These are phyloP conservation scores for Chrysogorgia sp. DNA, from an alignment of 92 coral and sea anemone species.

Conservation along the genomic window DNA sequence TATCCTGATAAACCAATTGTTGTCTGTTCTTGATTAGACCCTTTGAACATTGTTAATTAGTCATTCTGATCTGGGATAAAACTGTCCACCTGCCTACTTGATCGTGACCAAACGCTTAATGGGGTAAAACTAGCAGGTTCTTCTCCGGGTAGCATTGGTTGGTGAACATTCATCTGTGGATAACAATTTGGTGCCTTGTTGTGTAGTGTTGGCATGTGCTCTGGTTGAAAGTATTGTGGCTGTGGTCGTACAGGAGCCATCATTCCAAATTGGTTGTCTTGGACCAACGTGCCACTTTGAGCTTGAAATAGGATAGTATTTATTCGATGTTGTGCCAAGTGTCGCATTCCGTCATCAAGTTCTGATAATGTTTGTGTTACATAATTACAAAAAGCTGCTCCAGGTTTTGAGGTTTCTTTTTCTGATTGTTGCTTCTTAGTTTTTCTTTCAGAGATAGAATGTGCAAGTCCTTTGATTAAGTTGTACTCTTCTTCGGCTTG, in stretches of 20 bases:
- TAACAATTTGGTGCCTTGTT: too few species aligned
- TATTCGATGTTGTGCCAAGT: slow-evolving; percentile 12
- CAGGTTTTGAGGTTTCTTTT: neutral
- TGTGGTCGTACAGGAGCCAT: slow-evolving; percentile 22
- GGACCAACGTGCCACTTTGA: neutral
- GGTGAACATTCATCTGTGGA: too few species aligned
- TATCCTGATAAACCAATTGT: too few species aligned
- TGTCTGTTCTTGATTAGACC: too few species aligned
- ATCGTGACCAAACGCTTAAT: too few species aligned
- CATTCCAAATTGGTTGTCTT: neutral
- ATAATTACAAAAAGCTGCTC: neutral
- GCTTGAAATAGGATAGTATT: neutral
- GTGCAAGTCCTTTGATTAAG: slow-evolving; percentile 21
- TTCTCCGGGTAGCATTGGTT: too few species aligned
- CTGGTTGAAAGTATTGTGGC: slow-evolving; percentile 10
- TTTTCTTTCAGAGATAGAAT: neutral
- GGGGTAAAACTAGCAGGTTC: too few species aligned
- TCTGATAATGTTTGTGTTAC: neutral
- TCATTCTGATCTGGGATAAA: too few species aligned
- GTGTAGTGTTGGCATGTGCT: too few species aligned
- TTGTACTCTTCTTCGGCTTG: slow-evolving; percentile 2
- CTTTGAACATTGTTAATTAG: too few species aligned
- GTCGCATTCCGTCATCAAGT: slow-evolving; percentile 13
- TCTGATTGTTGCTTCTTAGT: neutral
- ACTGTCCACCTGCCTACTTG: too few species aligned